Conservation (phyloP, 2,888 invertebrate genomes). For the Lithophane socia region DNA sequence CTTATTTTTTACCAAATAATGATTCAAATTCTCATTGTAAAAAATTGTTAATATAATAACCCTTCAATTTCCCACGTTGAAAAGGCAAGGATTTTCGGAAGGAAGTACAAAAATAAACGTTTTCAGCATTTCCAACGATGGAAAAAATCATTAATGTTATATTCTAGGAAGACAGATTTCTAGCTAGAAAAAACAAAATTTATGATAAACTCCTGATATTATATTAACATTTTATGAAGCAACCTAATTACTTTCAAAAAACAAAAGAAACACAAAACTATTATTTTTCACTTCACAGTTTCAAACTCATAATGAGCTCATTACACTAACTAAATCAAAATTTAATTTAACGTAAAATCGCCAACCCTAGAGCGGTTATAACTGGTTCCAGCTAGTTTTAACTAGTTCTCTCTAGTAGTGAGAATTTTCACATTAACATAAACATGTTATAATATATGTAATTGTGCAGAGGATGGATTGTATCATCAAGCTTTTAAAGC, state of each 20-base stretch:
- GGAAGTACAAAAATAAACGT: neutral
- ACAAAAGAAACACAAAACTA: slow-evolving; percentile 11
- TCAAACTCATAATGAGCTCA: slow-evolving; percentile 1
- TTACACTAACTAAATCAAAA: slow-evolving; percentile 20
- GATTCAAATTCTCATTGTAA: neutral
- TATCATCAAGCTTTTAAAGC: slow-evolving; percentile 26
- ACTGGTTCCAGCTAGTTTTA: slow-evolving; percentile 55
- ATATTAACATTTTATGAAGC: neutral
- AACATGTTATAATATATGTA: slow-evolving; percentile 54
- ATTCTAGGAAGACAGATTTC: neutral
- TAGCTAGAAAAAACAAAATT: neutral
- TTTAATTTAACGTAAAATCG: slow-evolving; percentile 26
- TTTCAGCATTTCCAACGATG: neutral
- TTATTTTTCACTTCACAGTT: slow-evolving; percentile 13
- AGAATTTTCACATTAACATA: slow-evolving; percentile 57
- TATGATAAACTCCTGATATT: neutral
- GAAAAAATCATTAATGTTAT: neutral
- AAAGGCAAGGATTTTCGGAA: neutral
- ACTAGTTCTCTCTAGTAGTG: slow-evolving; percentile 58
- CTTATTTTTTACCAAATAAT: neutral
- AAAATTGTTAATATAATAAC: too few species aligned
- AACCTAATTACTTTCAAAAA: neutral
- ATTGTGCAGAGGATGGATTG: slow-evolving; percentile 30
- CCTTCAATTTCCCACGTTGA: too few species aligned
- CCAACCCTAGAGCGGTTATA: slow-evolving; percentile 52